Evolutionary conservation across 2,797 vertebrate species (phyloP).

Genomic region (Craterocephalus amniculus): DNA sequence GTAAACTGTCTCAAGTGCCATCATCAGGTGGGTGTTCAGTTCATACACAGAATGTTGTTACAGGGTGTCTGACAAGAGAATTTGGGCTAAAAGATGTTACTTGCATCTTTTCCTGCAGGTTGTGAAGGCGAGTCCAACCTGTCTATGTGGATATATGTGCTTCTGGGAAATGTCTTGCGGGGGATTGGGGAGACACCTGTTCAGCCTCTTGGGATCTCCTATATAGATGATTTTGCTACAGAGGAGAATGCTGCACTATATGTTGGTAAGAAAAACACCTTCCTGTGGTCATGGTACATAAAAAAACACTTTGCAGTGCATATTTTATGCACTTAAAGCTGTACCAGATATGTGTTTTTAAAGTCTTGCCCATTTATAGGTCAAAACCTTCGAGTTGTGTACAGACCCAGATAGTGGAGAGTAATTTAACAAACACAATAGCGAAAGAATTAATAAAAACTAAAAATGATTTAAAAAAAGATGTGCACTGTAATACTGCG

Average conservation of each 20-base stretch:
- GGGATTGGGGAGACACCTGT: conserved; percentile 81
- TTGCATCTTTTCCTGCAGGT: conserved; percentile 45
- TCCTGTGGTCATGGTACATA: too few relatives aligned
- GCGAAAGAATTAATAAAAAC: too few relatives aligned
- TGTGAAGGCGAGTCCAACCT: conserved; percentile 76
- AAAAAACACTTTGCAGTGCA: too few relatives aligned
- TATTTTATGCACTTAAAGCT: too few relatives aligned
- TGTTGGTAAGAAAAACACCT: conserved; percentile 68
- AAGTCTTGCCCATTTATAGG: too few relatives aligned
- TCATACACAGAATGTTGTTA: neutral
- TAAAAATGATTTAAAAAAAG: too few relatives aligned
- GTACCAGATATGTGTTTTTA: too few relatives aligned
- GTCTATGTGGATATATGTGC: conserved; percentile 78
- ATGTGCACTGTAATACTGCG: too few relatives aligned
- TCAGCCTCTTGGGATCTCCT: conserved; percentile 79
- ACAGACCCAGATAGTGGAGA: too few relatives aligned
- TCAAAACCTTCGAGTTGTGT: too few relatives aligned
- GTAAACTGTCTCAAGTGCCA: conserved; percentile 55
- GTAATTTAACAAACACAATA: too few relatives aligned
- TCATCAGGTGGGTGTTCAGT: conserved; percentile 59
- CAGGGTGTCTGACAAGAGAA: neutral
- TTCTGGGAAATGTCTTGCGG: conserved; percentile 80
- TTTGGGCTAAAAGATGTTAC: neutral
- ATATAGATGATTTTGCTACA: conserved; percentile 79
- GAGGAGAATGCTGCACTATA: conserved; percentile 80